phyloP scores from a whole-genome alignment of 2,113 vertebrate genomes.

The Okapia johnstoni region DNA sequence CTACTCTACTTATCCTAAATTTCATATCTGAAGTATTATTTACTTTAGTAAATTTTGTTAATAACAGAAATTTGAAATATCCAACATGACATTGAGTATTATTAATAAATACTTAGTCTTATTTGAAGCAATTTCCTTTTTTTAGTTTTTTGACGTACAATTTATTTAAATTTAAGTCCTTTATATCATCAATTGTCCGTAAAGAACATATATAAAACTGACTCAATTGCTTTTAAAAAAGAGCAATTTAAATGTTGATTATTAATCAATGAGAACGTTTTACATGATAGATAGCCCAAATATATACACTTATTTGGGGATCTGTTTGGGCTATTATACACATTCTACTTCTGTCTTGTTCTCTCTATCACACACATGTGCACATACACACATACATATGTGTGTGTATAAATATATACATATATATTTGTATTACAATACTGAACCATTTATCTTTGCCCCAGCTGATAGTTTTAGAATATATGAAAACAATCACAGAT shows the following conservation, averaged over 20 bases:
- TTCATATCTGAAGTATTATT: slow-evolving; percentile 24
- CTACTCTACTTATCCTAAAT: background rate
- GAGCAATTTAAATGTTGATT: background rate
- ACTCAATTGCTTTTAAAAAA: background rate
- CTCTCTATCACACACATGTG: background rate
- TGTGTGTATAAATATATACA: background rate
- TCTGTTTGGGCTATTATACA: background rate
- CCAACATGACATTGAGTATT: background rate
- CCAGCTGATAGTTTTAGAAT: background rate
- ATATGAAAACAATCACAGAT: slow-evolving; percentile 44
- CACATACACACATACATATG: background rate
- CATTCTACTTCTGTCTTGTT: background rate
- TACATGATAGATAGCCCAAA: background rate
- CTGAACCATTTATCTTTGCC: background rate
- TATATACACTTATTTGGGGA: background rate
- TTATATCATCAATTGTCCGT: background rate
- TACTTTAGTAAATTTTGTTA: slow-evolving; percentile 62
- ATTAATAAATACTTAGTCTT: background rate
- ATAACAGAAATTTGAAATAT: background rate
- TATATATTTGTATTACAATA: background rate
- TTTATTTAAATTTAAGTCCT: background rate
- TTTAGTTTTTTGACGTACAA: background rate
- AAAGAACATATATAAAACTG: background rate
- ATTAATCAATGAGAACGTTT: background rate
- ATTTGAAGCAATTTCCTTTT: background rate